A percentile compares a stretch with the other conserved stretches of the same genome.
phyloP scores from a whole-genome alignment of 92 coral and sea anemone genomes.

The Phenganax stokvisi region DNA sequence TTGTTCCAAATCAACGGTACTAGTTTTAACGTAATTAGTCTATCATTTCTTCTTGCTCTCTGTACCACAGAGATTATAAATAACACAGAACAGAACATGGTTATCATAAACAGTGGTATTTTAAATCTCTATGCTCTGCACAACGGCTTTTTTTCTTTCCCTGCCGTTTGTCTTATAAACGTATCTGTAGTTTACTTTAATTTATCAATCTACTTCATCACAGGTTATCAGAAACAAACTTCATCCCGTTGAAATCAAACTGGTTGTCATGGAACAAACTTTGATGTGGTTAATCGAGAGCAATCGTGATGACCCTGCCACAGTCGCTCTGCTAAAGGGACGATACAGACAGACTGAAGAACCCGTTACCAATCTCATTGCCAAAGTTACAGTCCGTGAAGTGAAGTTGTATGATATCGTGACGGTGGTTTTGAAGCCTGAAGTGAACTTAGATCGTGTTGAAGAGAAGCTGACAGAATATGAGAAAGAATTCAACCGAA shows the following conservation, averaged over 20 bases:
- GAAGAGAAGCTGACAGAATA: conserved; percentile 65
- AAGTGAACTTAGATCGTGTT: conserved; percentile 65
- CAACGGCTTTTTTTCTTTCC: too few relatives aligned
- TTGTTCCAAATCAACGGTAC: not conserved
- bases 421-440: conserved; percentile 65
- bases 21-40: too few relatives aligned
- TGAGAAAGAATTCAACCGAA: conserved; percentile 53
- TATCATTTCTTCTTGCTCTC: too few relatives aligned
- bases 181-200: too few relatives aligned
- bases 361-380: conserved; percentile 66
- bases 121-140: too few relatives aligned
- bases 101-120: too few relatives aligned
- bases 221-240: conserved; percentile 77
- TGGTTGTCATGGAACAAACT: conserved; percentile 75
- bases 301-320: conserved; percentile 75
- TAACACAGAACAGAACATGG: too few relatives aligned
- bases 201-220: not conserved
- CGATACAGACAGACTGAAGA: conserved; percentile 60
- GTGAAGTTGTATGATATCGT: conserved; percentile 76
- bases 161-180: too few relatives aligned
- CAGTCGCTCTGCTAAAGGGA: conserved; percentile 65
- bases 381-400: conserved; percentile 67
- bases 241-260: conserved; percentile 62
- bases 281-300: conserved; percentile 51
- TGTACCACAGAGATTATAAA: too few relatives aligned